Evolutionary conservation across 2,113 vertebrate species (phyloP), one percentile per base, ranked within the genome.

Genomic region (Gnathochromis pfefferi): DNA sequence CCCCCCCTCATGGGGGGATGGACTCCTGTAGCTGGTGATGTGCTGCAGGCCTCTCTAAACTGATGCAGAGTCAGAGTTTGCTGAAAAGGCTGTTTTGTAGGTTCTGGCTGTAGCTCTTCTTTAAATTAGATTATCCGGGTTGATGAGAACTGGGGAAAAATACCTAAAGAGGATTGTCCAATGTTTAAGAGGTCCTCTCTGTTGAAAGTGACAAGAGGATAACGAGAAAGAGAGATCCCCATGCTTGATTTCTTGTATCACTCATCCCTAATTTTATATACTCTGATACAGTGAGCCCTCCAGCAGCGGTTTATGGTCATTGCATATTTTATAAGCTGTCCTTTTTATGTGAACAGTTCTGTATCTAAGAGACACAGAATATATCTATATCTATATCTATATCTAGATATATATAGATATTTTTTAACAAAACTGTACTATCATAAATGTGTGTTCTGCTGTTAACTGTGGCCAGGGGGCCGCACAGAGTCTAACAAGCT

Each of bases 401-500:
- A 5, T 1, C 11, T 12, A 12, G 6, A 2, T 38, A 38, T 9
- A 38, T 10, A 10, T 1, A 10, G 38, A 40, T 38, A 38, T 35
- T 33, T 3, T 13, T 28, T 3, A 11, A 21, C 10, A 4, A 54
- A 54, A 54, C 10, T 79, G 42, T 82, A 51, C 33, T 85, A 28
- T 88, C 9, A 55, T 57, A 58, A 31, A 17, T 6, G 19, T 75
- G 33, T 35, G 33, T 35, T 35, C 84, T 84, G 75, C 79, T 51
- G 87, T 33, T 14, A 17, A 21, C 11, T 73, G 65, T 19, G 2
- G 81, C 58, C 23, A 7, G 70, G 73, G 63, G 68, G 45, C 75
- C 38, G 51, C 49, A 16, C 70, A 28, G 28, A 68, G 91, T 84
- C 91, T 95, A 96, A 96, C 93, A 94, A 95, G 90, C 90, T 86